Percentiles rank a stretch among this genome's conserved stretches.
phyloP scores from a whole-genome alignment of 2,797 vertebrate genomes.

The Amblyraja radiata region DNA sequence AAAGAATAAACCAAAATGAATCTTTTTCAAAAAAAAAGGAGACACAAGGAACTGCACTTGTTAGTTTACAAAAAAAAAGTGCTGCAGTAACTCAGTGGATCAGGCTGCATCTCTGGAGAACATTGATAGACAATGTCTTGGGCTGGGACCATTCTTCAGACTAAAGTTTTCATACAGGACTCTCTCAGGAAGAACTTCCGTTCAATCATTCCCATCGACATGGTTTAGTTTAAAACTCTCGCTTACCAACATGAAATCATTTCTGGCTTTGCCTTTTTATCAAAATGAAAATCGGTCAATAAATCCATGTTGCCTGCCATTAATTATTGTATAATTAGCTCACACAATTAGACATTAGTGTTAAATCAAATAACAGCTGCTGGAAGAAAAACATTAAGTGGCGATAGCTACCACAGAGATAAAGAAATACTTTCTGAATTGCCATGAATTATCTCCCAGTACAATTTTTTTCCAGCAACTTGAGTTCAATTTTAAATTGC shows the following conservation, averaged over 20 bases:
- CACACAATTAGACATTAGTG: slow-evolving; percentile 29
- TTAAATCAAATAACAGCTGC: slow-evolving; percentile 34
- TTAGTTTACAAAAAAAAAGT: no score
- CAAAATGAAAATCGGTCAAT: background rate
- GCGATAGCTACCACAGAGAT: slow-evolving; percentile 13
- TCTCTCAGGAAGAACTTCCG: background rate
- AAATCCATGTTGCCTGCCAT: slow-evolving; percentile 6
- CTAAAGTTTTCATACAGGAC: background rate
- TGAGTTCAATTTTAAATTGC: slow-evolving; percentile 4
- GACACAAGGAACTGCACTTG: no score
- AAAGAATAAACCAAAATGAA: no score
- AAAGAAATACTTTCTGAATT: slow-evolving; percentile 25
- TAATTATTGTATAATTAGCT: slow-evolving; percentile 33
- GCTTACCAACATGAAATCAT: background rate
- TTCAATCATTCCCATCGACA: background rate
- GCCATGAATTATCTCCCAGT: background rate
- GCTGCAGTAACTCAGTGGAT: no score
- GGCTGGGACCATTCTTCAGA: no score
- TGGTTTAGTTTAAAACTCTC: background rate
- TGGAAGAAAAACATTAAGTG: slow-evolving; percentile 13
- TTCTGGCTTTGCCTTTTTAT: slow-evolving; percentile 17
- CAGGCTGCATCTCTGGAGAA: no score
- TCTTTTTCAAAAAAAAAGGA: background rate
- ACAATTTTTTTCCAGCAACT: background rate
- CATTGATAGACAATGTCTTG: no score